Evolutionary conservation across 2,888 invertebrate species (phyloP).

Genomic region (Ischnus inquisitorius): DNA sequence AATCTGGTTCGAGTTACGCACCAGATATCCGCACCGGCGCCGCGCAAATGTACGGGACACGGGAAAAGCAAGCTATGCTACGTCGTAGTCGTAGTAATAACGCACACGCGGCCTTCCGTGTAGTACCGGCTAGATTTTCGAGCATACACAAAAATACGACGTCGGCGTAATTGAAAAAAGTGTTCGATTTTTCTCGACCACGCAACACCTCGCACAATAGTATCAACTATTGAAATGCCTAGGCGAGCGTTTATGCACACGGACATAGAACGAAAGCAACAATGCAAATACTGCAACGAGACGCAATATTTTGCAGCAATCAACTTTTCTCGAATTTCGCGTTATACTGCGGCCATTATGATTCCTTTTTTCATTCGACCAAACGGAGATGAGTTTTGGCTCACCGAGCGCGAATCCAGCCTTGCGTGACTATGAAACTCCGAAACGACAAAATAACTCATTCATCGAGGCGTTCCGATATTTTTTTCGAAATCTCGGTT

Average conservation of each 20-base stretch:
- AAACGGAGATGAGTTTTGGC: background rate
- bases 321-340: background rate
- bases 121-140: slow-evolving; percentile 25
- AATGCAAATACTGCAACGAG: too few relatives aligned
- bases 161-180: slow-evolving; percentile 49
- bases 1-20: slow-evolving; percentile 56
- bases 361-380: background rate
- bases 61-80: slow-evolving; percentile 18
- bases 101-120: slow-evolving; percentile 22
- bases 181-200: background rate
- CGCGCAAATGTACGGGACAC: slow-evolving; percentile 26
- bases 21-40: slow-evolving; percentile 35
- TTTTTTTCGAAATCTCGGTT: too few relatives aligned
- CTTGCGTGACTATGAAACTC: background rate
- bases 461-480: background rate
- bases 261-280: too few relatives aligned
- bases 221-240: background rate
- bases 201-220: background rate
- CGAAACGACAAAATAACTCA: background rate
- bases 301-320: background rate
- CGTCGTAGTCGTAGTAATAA: background rate
- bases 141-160: slow-evolving; percentile 16
- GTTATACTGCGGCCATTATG: background rate
- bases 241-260: background rate
- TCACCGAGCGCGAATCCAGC: background rate